Evolutionary conservation across 2,113 vertebrate genomes (phyloP).

Genomic region (Phoenicopterus ruber): DNA sequence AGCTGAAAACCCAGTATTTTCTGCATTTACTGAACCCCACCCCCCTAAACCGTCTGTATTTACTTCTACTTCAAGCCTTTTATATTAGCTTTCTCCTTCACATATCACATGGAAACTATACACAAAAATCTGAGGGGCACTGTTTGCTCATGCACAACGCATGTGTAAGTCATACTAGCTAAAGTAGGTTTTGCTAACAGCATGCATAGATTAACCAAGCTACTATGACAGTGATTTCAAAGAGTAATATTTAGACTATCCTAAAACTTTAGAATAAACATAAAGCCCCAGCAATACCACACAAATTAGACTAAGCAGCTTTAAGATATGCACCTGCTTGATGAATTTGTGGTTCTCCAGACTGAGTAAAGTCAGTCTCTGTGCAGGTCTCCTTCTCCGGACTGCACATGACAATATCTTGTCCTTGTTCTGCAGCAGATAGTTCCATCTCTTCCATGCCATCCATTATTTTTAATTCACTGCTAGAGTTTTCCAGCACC

Average conservation of each 20-base stretch:
- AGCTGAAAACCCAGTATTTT: neutral
- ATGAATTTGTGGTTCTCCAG: neutral
- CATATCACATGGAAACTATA: neutral
- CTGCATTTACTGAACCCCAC: neutral
- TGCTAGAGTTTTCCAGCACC: neutral
- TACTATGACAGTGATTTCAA: neutral
- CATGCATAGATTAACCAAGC: neutral
- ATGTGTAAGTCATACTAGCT: neutral
- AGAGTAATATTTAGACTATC: neutral
- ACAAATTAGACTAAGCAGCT: neutral
- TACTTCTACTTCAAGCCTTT: neutral
- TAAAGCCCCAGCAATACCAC: neutral
- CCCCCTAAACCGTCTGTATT: neutral
- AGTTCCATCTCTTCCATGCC: constrained; percentile 19
- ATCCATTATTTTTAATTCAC: neutral
- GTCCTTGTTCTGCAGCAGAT: neutral
- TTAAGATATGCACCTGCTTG: neutral
- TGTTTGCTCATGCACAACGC: accelerated
- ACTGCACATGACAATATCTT: constrained; percentile 36
- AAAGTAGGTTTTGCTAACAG: neutral
- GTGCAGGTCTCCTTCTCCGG: neutral
- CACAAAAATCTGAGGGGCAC: neutral
- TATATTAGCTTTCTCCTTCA: neutral
- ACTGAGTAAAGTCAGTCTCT: neutral
- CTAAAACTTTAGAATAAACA: neutral